Base-by-base conservation (phyloP, 2,113 vertebrate species). In the Semicossyphus pulcher region DNA sequence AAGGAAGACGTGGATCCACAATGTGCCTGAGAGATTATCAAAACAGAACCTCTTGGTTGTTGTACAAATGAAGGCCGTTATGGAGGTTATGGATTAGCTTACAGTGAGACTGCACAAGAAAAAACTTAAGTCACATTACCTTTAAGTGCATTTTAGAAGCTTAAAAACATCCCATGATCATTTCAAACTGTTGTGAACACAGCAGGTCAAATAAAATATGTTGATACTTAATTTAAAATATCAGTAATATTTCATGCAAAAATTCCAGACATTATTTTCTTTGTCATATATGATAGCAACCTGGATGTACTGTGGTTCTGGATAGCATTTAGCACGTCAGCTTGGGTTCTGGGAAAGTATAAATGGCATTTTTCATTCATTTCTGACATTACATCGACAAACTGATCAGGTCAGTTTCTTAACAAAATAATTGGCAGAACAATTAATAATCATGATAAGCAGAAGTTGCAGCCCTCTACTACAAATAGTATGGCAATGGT, bases 41-140 rank as follows among this genome's bases (percentile, higher is more conserved):
- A 28, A 52, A 42, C 9, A 21, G 9, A 1, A 5, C 47, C 14
- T 39, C 10, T 51, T 61, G 29, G 8, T 34, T 39, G 23, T 34
- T n/a, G n/a, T 51, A 63, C 60, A 68, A 66, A 67, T n/a, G 18
- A 64, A 74, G 26, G 48, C 23, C 20, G 28, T 11, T 15, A 10
- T n/a, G 28, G 20, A 54, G 44, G 51, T 47, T 48, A 53, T 11
- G 62, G 52, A 37, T 78, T 18, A 64, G 18, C 15, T 51, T 10
- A 36, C 37, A 64, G 44, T 7, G 12, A 37, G 54, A 21, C 20
- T 18, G 28, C 16, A 42, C 54, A 47, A 57, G 49, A 7, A 36
- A 57, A 29, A 9, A 49, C 29, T 1, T 14, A 72, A 67, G 32
- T 28, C 25, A 25, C n/a, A 20, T 26, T n/a, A 52, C 11, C 23